These are phyloP conservation scores for Rhinopomastus cyanomelas DNA, from an alignment of 2,113 vertebrate genomes.

Conservation along the genomic window DNA sequence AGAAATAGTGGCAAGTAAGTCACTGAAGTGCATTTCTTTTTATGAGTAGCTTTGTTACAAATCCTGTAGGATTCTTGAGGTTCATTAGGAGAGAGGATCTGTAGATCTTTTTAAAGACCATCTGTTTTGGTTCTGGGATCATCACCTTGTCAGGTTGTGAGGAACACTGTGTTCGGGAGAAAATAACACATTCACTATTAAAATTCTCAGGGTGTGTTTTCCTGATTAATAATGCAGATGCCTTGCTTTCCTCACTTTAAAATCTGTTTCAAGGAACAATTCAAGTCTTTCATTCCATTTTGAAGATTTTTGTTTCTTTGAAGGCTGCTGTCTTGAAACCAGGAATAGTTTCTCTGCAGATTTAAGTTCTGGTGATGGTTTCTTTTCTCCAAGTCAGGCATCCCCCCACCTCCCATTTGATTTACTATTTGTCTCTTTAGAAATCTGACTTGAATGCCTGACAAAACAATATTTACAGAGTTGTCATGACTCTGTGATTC, in stretches of 20 bases:
- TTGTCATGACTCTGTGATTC: slow-evolving; percentile 55
- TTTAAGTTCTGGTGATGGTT: slow-evolving; percentile 21
- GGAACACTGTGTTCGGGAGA: slow-evolving; percentile 28
- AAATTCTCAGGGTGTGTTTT: slow-evolving; percentile 47
- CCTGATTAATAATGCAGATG: slow-evolving; percentile 70
- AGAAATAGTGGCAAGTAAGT: slow-evolving; percentile 5
- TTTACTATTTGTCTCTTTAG: slow-evolving; percentile 55
- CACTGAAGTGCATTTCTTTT: slow-evolving; percentile 58
- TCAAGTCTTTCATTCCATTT: slow-evolving; percentile 52
- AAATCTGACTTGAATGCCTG: slow-evolving; percentile 48
- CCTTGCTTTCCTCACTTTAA: slow-evolving; percentile 48
- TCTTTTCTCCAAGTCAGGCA: slow-evolving; percentile 7
- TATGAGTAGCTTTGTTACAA: slow-evolving; percentile 55
- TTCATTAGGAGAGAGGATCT: slow-evolving; percentile 63
- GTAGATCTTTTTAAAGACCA: slow-evolving; percentile 71
- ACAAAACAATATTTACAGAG: slow-evolving; percentile 59
- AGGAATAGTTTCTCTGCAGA: slow-evolving; percentile 41
- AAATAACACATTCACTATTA: slow-evolving; percentile 62
- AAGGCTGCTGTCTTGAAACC: slow-evolving; percentile 52
- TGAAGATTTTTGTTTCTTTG: slow-evolving; percentile 65
- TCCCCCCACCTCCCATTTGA: not conserved
- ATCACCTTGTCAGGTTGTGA: slow-evolving; percentile 62
- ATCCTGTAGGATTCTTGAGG: slow-evolving; percentile 59
- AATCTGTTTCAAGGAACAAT: slow-evolving; percentile 65
- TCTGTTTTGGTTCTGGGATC: slow-evolving; percentile 67